Evolutionary conservation across 30 jellyfish, hydroid and myxozoan species (phyloP).

Genomic region (Nemopilema nomurai): DNA sequence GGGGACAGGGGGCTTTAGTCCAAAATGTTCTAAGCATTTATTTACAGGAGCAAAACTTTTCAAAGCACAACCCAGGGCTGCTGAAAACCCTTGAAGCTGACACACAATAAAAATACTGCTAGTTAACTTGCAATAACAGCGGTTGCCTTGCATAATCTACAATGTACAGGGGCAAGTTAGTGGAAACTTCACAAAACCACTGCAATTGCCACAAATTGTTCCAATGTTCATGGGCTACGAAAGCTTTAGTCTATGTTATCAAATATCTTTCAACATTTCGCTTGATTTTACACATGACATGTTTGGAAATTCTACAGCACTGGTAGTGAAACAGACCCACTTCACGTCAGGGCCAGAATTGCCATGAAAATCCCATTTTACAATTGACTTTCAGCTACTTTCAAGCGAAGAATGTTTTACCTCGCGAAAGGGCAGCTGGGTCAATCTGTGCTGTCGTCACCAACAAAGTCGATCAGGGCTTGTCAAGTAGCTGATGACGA

Average conservation of each 20-base stretch:
- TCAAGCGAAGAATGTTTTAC: not conserved
- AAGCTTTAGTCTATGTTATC: not conserved
- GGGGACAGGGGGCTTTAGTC: no score
- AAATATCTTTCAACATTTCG: not conserved
- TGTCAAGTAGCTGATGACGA: not conserved
- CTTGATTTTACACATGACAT: not conserved
- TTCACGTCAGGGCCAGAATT: no score
- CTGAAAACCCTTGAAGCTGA: not conserved
- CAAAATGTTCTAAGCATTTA: slow-evolving; percentile 11
- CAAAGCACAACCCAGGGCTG: slow-evolving; percentile 10
- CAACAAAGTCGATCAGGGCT: not conserved
- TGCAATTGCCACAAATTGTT: not conserved
- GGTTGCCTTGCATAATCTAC: not conserved
- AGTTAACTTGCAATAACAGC: not conserved
- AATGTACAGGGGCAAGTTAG: not conserved
- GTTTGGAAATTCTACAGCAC: not conserved
- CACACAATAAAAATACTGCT: not conserved
- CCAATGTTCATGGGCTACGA: not conserved
- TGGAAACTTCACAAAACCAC: not conserved
- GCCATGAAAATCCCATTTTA: not conserved
- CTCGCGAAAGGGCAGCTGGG: not conserved
- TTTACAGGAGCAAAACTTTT: slow-evolving; percentile 31
- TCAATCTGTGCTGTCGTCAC: not conserved
- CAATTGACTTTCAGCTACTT: not conserved
- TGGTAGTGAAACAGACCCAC: not conserved